These are phyloP conservation scores for Acanthisitta chloris DNA, from an alignment of 2,113 vertebrate genomes.

Conservation along the genomic window DNA sequence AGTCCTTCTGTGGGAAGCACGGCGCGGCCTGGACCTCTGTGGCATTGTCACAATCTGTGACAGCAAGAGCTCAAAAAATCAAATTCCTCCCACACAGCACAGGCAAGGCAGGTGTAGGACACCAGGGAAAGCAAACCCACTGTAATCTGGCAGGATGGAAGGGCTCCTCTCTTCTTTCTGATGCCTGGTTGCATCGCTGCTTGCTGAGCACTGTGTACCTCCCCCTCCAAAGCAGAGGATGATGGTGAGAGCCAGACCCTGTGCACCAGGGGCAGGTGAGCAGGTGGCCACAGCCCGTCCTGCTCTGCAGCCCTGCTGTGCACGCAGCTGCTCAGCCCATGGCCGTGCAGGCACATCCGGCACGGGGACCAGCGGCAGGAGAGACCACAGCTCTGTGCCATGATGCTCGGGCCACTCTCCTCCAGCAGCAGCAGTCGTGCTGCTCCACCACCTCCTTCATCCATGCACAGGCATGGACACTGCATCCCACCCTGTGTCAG, in stretches of 20 bases:
- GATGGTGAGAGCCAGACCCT: neutral
- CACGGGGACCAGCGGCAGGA: fast-evolving
- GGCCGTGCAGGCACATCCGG: fast-evolving
- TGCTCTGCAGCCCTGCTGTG: neutral
- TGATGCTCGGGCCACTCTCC: neutral
- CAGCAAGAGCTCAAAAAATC: neutral
- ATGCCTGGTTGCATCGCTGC: fast-evolving
- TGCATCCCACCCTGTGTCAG: neutral
- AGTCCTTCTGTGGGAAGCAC: conserved; percentile 9
- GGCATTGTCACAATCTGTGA: neutral
- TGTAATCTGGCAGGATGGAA: neutral
- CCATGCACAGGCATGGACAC: neutral
- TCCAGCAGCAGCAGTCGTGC: neutral
- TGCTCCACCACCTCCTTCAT: neutral
- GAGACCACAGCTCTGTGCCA: fast-evolving
- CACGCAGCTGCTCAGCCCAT: neutral
- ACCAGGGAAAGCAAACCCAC: neutral
- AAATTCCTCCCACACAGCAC: neutral
- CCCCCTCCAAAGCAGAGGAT: neutral
- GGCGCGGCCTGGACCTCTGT: neutral
- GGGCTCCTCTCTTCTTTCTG: neutral
- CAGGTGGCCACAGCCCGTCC: neutral
- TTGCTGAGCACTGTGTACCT: fast-evolving
- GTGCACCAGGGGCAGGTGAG: fast-evolving
- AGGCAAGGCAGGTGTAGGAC: neutral